Evolutionary conservation across 2,888 invertebrate genomes (phyloP), one percentile per base, ranked within the genome.

Genomic region (Psylliodes chrysocephalus): DNA sequence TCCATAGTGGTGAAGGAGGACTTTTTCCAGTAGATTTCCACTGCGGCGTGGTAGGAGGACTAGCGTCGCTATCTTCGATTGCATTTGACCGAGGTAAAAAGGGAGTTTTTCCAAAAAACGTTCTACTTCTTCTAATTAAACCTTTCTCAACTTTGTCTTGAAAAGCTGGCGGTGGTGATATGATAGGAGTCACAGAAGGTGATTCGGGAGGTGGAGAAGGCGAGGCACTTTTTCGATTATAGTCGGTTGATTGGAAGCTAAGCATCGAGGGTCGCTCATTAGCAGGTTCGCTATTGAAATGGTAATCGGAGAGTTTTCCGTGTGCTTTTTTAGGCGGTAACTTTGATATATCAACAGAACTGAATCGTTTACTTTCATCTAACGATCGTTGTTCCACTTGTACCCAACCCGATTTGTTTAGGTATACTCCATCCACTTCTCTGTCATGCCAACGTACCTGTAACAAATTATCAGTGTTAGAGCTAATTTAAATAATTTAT

Each of bases 151-250:
- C 79, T 75, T 70, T 82, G 70, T 89, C 89, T 76, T 90, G 90
- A 77, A 90, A 90, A 7, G 89, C 90, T 7, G 89, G 89, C 0
- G 90, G 90, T 7, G 90, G 90, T 12, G 90, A 90, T 47, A 90
- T 86, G 63, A 90, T 90, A 5, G 90, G 90, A 0, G 89, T 90
- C 10, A 88, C 82, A n/a, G 88, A 74, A 46, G 74, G 87, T 1
- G 89, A 89, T 0, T 89, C 87, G 44, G 82, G 81, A 0, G 82
- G 72, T 8, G 80, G 80, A 8, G 84, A 83, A 1, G 82, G 82
- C 44, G 82, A 79, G n/a, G 80, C 79, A 4, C 67, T 73, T 49
- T 70, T 73, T 55, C 72, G 68, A 54, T 84, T 83, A 60, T 77
- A 81, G 28, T 82, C 56, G 3, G 22, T 56, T n/a, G 59, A 40